Evolutionary conservation across 2,113 vertebrate genomes (phyloP).

Genomic region (Xiphorhynchus elegans): DNA sequence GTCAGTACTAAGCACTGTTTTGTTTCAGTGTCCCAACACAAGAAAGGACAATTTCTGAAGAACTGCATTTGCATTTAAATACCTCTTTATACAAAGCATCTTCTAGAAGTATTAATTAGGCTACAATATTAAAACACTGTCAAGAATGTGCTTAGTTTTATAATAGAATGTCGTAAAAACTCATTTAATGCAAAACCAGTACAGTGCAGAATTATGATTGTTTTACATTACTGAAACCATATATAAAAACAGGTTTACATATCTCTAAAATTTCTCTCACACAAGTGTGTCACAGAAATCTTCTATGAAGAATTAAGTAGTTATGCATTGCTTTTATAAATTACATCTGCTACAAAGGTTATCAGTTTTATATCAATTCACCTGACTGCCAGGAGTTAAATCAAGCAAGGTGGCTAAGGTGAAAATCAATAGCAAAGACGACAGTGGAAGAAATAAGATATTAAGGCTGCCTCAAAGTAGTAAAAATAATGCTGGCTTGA

Average conservation of each 20-base stretch:
- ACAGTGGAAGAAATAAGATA: neutral
- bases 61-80: conserved; percentile 4
- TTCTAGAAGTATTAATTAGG: conserved; percentile 31
- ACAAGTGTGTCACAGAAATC: neutral
- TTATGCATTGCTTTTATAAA: neutral
- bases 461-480: neutral
- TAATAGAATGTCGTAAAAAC: neutral
- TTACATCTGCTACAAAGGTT: neutral
- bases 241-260: neutral
- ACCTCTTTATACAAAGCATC: neutral
- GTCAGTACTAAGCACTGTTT: neutral
- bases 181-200: neutral
- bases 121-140: neutral
- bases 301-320: neutral
- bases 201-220: neutral
- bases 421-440: neutral
- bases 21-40: conserved; percentile 27
- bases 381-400: neutral
- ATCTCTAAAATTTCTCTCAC: neutral
- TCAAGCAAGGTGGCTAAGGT: neutral
- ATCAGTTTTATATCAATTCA: neutral
- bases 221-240: neutral
- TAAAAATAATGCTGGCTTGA: neutral
- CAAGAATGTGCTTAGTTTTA: neutral
- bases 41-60: conserved; percentile 24